Evolutionary conservation across 2,888 invertebrate species (phyloP), one percentile per base, ranked within the genome.

Genomic region (Ophion ellenae): DNA sequence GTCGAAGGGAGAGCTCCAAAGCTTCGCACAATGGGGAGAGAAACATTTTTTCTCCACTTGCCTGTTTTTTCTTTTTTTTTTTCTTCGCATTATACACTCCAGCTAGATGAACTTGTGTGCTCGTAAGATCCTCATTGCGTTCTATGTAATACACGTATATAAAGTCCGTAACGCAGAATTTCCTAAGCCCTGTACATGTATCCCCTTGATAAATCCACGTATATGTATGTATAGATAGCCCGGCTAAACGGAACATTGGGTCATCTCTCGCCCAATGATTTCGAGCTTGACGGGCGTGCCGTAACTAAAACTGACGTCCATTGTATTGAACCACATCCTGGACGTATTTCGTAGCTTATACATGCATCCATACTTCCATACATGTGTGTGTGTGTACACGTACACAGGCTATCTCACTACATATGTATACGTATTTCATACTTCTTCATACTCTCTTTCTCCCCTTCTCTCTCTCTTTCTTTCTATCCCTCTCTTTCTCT

Each of bases 291-390:
- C 90, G 92, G 90, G 91, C 91, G 90, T 92, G 90, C 91, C 91
- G 91, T 92, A 92, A 92, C 91, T 90, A 91, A 91, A 92, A 91
- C 92, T 91, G 92, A 92, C 92, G 89, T 91, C 92, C 91, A 92
- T 93, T 92, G 92, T 93, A 89, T 89, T 88, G 88, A 81, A 87
- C 88, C 87, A 87, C 87, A 89, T 89, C 88, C 89, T 88, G 81
- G 75, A 83, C 84, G 87, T 81, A 82, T 89, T 83, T 81, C 82
- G 70, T 80, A 83, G 40, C 76, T 81, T 76, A 71, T 82, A 79
- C 84, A 82, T 86, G 66, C 71, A 86, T 45, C 47, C 69, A 64
- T 64, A 32, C n/a, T n/a, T 66, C 28, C 36, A 61, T n/a, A 59
- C 40, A 59, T 73, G n/a, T 61, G n/a, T 73, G 9, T 40, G 9